Evolutionary conservation across 2,888 invertebrate species (phyloP).

Genomic region (Eucera pruinosa): DNA sequence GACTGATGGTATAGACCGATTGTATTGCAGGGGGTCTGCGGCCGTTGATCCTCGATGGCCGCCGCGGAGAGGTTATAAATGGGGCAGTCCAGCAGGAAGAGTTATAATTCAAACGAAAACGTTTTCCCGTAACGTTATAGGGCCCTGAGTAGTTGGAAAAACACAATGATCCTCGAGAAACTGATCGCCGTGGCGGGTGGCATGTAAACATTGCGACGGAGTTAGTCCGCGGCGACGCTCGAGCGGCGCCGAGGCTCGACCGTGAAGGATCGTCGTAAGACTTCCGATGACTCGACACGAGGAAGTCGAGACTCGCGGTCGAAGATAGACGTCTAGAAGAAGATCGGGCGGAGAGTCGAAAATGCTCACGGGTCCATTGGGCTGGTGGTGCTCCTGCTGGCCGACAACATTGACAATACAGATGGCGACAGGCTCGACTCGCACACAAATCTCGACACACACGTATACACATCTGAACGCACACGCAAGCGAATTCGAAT

Average conservation of each 20-base stretch:
- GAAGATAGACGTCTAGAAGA: slow-evolving; percentile 51
- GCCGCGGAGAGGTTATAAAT: slow-evolving; percentile 63
- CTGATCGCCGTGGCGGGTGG: slow-evolving; percentile 58
- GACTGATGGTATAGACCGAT: slow-evolving; percentile 52
- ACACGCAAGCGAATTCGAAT: slow-evolving; percentile 22
- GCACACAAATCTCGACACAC: slow-evolving; percentile 71
- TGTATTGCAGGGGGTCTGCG: slow-evolving; percentile 60
- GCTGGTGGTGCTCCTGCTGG: slow-evolving; percentile 79
- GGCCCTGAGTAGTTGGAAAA: slow-evolving; percentile 34
- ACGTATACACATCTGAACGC: slow-evolving; percentile 61
- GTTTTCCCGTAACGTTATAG: slow-evolving; percentile 39
- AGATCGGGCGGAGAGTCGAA: slow-evolving; percentile 70
- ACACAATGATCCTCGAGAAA: slow-evolving; percentile 45
- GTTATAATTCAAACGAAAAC: slow-evolving; percentile 36
- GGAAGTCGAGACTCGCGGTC: slow-evolving; percentile 52
- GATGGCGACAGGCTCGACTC: slow-evolving; percentile 87
- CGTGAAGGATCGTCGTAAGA: slow-evolving; percentile 41
- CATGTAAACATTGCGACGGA: slow-evolving; percentile 80
- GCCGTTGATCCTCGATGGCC: slow-evolving; percentile 62
- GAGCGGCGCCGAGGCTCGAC: slow-evolving; percentile 63
- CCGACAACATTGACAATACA: slow-evolving; percentile 92
- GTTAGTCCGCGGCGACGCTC: slow-evolving; percentile 70
- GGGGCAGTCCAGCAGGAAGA: slow-evolving; percentile 54
- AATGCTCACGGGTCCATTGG: slow-evolving; percentile 84
- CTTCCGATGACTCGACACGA: slow-evolving; percentile 43